A percentile compares a stretch with the other conserved stretches of the same genome.
These are phyloP conservation scores for Hirtodrosophila duncani DNA, from an alignment of 2,888 invertebrate species.

Conservation along the genomic window DNA sequence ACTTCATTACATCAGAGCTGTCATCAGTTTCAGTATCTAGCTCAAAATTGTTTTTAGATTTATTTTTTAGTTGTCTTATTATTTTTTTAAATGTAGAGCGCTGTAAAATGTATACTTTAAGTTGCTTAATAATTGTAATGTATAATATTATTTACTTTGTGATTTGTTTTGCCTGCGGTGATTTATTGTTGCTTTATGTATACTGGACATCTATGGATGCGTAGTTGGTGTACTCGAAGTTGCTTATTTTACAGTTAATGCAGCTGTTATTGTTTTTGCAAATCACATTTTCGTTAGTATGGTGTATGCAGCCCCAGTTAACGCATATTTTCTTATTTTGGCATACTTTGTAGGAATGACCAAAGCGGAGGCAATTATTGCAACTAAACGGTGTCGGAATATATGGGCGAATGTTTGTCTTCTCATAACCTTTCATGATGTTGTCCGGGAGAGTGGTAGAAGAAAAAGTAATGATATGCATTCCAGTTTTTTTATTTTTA, in stretches of 20 bases:
- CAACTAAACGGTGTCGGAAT: background rate
- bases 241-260: background rate
- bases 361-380: constrained; percentile 1
- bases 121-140: background rate
- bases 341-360: background rate
- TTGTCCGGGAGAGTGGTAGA: background rate
- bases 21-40: background rate
- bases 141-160: background rate
- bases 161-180: background rate
- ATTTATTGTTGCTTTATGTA: background rate
- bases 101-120: background rate
- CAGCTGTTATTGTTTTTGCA: background rate
- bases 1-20: background rate
- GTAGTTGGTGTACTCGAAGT: background rate
- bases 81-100: background rate
- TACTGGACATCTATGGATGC: background rate
- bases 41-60: background rate
- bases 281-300: background rate
- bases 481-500: background rate
- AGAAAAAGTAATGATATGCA: background rate
- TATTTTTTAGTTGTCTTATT: background rate
- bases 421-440: background rate
- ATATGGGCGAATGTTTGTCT: background rate
- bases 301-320: background rate
- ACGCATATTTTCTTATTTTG: background rate